Evolutionary conservation across 2,797 vertebrate species (phyloP), one percentile per base, ranked within the genome.

Genomic region (Nothura maculosa): DNA sequence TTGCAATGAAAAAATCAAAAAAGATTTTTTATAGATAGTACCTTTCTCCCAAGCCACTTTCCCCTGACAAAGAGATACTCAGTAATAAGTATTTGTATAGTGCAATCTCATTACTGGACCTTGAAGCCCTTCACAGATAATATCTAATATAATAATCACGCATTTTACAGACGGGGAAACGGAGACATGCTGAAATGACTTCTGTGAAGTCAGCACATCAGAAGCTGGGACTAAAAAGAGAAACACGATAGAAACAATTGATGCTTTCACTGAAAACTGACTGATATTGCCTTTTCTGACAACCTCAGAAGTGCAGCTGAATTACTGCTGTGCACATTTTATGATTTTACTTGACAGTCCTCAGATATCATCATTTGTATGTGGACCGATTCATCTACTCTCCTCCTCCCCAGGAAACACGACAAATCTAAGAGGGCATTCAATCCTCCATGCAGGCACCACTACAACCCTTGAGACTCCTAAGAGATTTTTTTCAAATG

Each of bases 211-310:
- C 79, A 85, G 80, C 27, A 69, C 24, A 78, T 62, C 69, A 83
- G 82, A 89, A 78, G n/a, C 28, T 69, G 58, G 5, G 28, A 83
- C 62, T 64, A 42, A 72, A 85, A 92, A 48, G 13, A 90, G 54
- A 89, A 89, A 50, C 9, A 74, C 81, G 73, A 75, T 3, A 5
- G 63, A 82, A 93, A 81, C n/a, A 62, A 78, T 21, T 16, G 36
- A 85, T 66, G 34, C 30, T 89, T 87, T 89, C 47, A 52, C 42
- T 73, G 67, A 63, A 85, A 93, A 85, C 45, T 67, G 24, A 94
- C 62, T 89, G 40, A 64, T 93, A 50, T 1, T 10, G 12, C 80
- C 61, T 85, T 75, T 87, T 83, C 54, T 68, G 54, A 92, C 32
- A 80, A 54, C 10, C 18, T 54, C 58, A 73, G 16, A 16, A 81